Evolutionary conservation across 2,888 invertebrate genomes (phyloP).

Genomic region (Agrotis puta): DNA sequence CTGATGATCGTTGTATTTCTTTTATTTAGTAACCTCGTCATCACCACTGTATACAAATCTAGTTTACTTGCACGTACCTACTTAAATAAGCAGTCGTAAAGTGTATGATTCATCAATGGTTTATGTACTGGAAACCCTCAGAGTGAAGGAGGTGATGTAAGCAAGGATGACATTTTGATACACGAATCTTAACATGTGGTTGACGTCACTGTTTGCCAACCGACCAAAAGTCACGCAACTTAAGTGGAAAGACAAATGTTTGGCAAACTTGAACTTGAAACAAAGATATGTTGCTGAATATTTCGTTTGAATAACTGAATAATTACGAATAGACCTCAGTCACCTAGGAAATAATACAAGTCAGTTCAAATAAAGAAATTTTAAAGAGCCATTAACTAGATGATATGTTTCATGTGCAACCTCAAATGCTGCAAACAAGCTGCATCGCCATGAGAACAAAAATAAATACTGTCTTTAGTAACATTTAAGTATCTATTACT

Average conservation of each 20-base stretch:
- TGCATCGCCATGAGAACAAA: too few relatives aligned
- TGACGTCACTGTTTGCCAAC: constrained; percentile 52
- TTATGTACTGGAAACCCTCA: constrained; percentile 35
- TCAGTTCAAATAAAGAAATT: too few relatives aligned
- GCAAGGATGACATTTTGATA: constrained; percentile 54
- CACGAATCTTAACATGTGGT: constrained; percentile 28
- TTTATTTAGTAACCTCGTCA: background rate
- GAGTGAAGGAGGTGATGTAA: constrained; percentile 57
- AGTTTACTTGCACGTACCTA: constrained; percentile 24
- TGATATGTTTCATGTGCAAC: too few relatives aligned
- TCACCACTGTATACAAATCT: background rate
- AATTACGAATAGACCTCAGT: background rate
- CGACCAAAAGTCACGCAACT: constrained; percentile 23
- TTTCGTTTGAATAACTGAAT: background rate
- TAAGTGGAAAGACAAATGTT: constrained; percentile 44
- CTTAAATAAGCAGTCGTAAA: constrained; percentile 41
- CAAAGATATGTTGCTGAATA: constrained; percentile 9
- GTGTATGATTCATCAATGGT: constrained; percentile 55
- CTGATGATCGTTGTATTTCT: too few relatives aligned
- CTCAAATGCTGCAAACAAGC: too few relatives aligned
- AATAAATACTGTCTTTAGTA: too few relatives aligned
- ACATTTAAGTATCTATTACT: background rate
- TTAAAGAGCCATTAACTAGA: too few relatives aligned
- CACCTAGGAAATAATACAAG: background rate
- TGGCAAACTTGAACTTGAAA: constrained; percentile 51